Evolutionary conservation across 1,140 invertebrate species (phyloP).

Genomic region (Palaemon carinicauda): DNA sequence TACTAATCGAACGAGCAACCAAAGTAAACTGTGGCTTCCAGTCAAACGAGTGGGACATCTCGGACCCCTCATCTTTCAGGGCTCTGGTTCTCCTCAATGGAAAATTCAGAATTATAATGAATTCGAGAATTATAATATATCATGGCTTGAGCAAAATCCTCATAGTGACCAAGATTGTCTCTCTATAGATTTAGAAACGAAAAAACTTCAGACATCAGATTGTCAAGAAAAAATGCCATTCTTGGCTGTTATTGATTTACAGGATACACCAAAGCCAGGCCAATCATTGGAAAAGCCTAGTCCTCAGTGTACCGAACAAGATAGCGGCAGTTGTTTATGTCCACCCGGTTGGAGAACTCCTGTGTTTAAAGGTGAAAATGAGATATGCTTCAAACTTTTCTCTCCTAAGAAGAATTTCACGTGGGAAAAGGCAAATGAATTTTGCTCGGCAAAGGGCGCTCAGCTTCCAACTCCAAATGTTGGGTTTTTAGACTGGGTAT

Average conservation of each 20-base stretch:
- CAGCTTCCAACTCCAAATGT: slow-evolving; percentile 31
- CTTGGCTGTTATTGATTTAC: slow-evolving; percentile 4
- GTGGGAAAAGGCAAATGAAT: slow-evolving; percentile 26
- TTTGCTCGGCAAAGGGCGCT: slow-evolving; percentile 5
- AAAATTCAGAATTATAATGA: not conserved
- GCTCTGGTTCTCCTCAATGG: not conserved
- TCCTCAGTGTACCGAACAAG: no score
- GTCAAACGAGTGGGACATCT: not conserved
- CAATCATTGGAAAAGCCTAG: not conserved
- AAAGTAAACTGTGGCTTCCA: slow-evolving; percentile 22
- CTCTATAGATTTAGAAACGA: slow-evolving; percentile 6
- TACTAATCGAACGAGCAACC: not conserved
- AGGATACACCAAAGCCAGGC: not conserved
- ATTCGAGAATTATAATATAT: not conserved
- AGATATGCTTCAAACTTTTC: slow-evolving; percentile 38
- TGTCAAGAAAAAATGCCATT: slow-evolving; percentile 37
- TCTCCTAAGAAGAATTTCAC: not conserved
- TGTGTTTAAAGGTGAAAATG: not conserved
- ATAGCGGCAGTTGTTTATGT: not conserved
- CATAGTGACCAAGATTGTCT: slow-evolving; percentile 18
- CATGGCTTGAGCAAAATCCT: slow-evolving; percentile 37
- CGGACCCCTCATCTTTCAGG: not conserved
- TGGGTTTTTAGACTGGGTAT: slow-evolving; percentile 52
- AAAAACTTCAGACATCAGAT: not conserved
- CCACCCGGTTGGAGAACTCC: not conserved